Percentiles rank a stretch among this genome's conserved stretches.
phyloP scores from a whole-genome alignment of 2,888 invertebrate species.

The Drosophila falleni region DNA sequence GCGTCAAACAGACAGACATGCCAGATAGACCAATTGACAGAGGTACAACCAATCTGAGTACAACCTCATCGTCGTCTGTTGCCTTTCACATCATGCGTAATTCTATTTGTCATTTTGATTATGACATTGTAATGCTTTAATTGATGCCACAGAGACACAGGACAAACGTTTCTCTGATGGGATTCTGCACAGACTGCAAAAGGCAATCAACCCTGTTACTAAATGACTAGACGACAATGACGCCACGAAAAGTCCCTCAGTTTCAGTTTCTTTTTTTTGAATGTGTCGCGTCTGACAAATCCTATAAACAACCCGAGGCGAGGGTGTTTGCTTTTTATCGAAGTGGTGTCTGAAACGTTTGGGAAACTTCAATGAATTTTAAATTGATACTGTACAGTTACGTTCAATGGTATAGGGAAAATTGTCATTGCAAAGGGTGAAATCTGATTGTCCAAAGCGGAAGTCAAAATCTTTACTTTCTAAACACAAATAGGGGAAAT shows the following conservation, averaged over 20 bases:
- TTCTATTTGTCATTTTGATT: slow-evolving; percentile 86
- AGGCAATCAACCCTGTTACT: slow-evolving; percentile 74
- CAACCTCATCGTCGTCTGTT: slow-evolving; percentile 70
- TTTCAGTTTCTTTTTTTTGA: slow-evolving; percentile 25
- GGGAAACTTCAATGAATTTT: slow-evolving; percentile 77
- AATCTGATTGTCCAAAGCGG: slow-evolving; percentile 8
- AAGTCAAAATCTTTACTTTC: slow-evolving; percentile 18
- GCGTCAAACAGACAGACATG: neutral
- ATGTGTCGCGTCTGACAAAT: slow-evolving; percentile 67
- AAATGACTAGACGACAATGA: slow-evolving; percentile 60
- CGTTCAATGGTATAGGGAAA: slow-evolving; percentile 21
- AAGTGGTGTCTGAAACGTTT: slow-evolving; percentile 49
- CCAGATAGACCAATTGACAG: slow-evolving; percentile 2
- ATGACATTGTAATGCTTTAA: slow-evolving; percentile 86
- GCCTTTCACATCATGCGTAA: slow-evolving; percentile 83
- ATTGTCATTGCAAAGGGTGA: neutral
- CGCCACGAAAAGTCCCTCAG: slow-evolving; percentile 46
- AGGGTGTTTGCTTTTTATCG: slow-evolving; percentile 46
- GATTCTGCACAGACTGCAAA: slow-evolving; percentile 61
- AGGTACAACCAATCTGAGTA: slow-evolving; percentile 15
- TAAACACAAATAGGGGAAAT: slow-evolving; percentile 5
- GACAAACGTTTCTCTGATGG: slow-evolving; percentile 24
- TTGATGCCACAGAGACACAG: slow-evolving; percentile 77
- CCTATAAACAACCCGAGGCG: slow-evolving; percentile 72
- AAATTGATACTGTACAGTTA: slow-evolving; percentile 66